phyloP scores from a whole-genome alignment of 1,140 invertebrate species.

The Drosophila prosaltans region DNA sequence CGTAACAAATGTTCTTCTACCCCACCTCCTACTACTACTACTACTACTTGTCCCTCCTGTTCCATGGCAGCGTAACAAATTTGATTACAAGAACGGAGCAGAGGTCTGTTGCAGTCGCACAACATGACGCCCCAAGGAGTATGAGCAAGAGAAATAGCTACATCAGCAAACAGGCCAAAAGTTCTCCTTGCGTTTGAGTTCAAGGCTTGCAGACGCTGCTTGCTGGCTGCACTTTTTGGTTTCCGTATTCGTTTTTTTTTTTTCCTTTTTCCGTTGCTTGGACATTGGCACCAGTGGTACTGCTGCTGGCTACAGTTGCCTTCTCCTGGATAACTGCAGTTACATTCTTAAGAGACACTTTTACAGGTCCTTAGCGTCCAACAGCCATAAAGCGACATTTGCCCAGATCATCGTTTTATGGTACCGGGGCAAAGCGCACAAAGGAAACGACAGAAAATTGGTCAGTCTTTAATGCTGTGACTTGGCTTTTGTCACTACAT shows the following conservation, averaged over 20 bases:
- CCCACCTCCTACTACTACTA: slow-evolving; percentile 13
- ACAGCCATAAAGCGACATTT: slow-evolving; percentile 62
- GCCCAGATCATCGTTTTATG: slow-evolving; percentile 72
- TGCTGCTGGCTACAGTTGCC: neutral
- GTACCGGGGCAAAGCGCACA: slow-evolving; percentile 31
- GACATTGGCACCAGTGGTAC: slow-evolving; percentile 20
- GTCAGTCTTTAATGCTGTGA: slow-evolving; percentile 52
- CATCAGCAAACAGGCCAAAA: slow-evolving; percentile 65
- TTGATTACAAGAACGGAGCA: slow-evolving; percentile 65
- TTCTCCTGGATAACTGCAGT: slow-evolving; percentile 23
- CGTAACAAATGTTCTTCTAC: slow-evolving; percentile 41
- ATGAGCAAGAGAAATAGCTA: slow-evolving; percentile 42
- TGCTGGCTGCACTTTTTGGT: slow-evolving; percentile 54
- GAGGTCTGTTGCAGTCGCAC: slow-evolving; percentile 22
- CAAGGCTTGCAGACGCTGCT: slow-evolving; percentile 14
- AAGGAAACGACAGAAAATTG: slow-evolving; percentile 50
- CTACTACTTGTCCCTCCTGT: slow-evolving; percentile 19
- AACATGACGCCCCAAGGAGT: slow-evolving; percentile 58
- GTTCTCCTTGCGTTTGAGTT: slow-evolving; percentile 20
- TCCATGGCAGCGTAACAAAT: slow-evolving; percentile 71
- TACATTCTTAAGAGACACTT: slow-evolving; percentile 60
- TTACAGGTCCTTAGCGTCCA: slow-evolving; percentile 63
- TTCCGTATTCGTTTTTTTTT: slow-evolving; percentile 33
- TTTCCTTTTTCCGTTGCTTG: slow-evolving; percentile 42
- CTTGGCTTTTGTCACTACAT: slow-evolving; percentile 26